Base-by-base conservation (phyloP, 2,113 vertebrate species). In the Esox niger region DNA sequence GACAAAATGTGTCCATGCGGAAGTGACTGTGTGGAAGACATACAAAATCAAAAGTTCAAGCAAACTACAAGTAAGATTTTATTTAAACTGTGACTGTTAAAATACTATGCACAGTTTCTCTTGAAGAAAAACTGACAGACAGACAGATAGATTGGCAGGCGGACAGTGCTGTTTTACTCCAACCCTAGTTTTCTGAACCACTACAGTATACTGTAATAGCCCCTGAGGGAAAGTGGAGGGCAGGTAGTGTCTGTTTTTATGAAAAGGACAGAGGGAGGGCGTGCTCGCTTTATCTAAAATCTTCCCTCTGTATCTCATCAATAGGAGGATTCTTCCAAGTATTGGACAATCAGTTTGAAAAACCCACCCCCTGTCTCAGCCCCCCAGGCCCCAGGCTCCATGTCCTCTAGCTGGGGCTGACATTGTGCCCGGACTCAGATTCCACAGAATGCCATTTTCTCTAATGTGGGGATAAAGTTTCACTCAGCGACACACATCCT, bases 371-470 rank as follows among this genome's bases (percentile, higher is more conserved):
- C n/a, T 33, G n/a, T 15, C 27, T 29, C 26, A 60, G 8, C 17
- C 29, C 13, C 23, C 1, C 49, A 30, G 7, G 29, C 2, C n/a
- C 21, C 49, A 26, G 64, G 25, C 49, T 17, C 38, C 5, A 66
- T 26, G 77, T 63, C 77, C 74, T 64, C 57, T 26, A 3, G 35
- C 35, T 17, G 13, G 35, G 3, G 64, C 63, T 10, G 73, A 70
- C 61, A 55, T 32, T 35, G 32, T 54, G 8, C 23, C 62, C 25
- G 25, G 29, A 57, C 65, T 79, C 65, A 64, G 47, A 77, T 77
- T 82, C 77, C 76, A 69, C 69, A 8, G 26, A 75, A 67, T 61
- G 75, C 76, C 76, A 73, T 85, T 81, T 85, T 82, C 71, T 76
- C 75, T 8, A 32, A 69, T 56, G 61, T 67, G 71, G 84, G 74